Percentiles rank a stretch among this genome's conserved stretches.
Evolutionary conservation across 2,797 vertebrate genomes (phyloP).

Genomic region (Sebastes taczanowskii): DNA sequence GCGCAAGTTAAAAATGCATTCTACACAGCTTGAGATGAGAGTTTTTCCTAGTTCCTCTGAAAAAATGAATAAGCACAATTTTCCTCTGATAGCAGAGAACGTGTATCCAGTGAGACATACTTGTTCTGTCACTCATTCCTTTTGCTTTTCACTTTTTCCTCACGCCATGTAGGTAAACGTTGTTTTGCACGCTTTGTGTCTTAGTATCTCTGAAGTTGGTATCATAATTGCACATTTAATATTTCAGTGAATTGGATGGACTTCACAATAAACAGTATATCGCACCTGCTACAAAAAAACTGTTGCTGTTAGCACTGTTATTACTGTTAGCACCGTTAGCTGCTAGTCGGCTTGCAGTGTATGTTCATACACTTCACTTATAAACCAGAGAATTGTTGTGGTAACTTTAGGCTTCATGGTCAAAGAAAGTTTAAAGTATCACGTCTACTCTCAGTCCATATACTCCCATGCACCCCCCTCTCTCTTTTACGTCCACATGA

Average conservation of each 20-base stretch:
- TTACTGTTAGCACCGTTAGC: accelerated
- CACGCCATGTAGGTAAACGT: background rate
- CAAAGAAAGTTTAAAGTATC: too few species aligned
- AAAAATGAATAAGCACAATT: background rate
- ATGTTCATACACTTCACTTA: too few species aligned
- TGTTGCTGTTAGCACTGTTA: accelerated
- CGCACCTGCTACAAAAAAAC: background rate
- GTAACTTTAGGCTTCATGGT: too few species aligned
- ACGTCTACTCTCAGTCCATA: too few species aligned
- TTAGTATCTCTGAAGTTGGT: background rate
- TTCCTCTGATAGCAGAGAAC: background rate
- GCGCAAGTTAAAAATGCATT: conserved; percentile 28
- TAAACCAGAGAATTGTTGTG: accelerated
- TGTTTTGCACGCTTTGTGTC: background rate
- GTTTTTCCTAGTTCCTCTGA: background rate
- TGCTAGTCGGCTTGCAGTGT: accelerated
- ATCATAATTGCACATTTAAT: background rate
- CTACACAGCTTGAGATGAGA: background rate
- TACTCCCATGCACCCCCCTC: too few species aligned
- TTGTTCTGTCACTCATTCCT: conserved; percentile 17
- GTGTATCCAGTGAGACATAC: background rate
- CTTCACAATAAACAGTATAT: background rate
- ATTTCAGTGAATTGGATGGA: background rate
- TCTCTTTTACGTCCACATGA: too few species aligned
- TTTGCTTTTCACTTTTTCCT: background rate